Evolutionary conservation across 2,888 invertebrate species (phyloP).

Genomic region (Vandiemenella viatica): DNA sequence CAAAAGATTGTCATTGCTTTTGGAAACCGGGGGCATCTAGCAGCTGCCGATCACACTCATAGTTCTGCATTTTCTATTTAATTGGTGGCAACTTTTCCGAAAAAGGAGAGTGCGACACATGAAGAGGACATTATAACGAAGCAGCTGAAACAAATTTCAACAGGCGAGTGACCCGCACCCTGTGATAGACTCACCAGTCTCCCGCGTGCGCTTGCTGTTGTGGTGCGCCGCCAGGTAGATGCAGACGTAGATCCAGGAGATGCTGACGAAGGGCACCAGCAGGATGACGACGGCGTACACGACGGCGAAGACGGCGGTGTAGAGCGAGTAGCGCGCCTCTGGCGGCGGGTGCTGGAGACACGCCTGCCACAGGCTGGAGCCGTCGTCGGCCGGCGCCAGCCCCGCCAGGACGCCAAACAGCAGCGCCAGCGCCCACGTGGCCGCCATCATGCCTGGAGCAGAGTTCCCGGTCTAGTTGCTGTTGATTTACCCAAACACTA

Average conservation of each 20-base stretch:
- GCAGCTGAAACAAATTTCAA: too few species aligned
- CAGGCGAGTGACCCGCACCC: too few species aligned
- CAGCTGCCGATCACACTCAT: too few species aligned
- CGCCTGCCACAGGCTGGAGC: not conserved
- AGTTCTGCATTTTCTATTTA: too few species aligned
- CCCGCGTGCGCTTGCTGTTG: not conserved
- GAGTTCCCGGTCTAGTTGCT: too few species aligned
- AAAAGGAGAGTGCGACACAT: too few species aligned
- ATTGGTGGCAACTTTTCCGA: too few species aligned
- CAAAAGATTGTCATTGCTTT: too few species aligned
- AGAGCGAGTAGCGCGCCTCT: not conserved
- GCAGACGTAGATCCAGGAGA: not conserved
- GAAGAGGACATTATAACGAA: too few species aligned
- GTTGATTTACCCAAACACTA: too few species aligned
- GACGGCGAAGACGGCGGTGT: not conserved
- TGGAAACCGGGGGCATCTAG: too few species aligned
- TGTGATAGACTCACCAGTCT: too few species aligned
- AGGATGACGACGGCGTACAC: not conserved
- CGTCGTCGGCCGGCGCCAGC: not conserved
- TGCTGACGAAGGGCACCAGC: not conserved
- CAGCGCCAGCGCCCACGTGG: not conserved
- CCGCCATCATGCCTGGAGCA: not conserved
- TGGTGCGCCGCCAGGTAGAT: not conserved
- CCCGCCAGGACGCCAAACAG: not conserved
- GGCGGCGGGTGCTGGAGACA: not conserved